Evolutionary conservation across 2,113 vertebrate species (phyloP), one percentile per base, ranked within the genome.

Genomic region (Xiphophorus maculatus): DNA sequence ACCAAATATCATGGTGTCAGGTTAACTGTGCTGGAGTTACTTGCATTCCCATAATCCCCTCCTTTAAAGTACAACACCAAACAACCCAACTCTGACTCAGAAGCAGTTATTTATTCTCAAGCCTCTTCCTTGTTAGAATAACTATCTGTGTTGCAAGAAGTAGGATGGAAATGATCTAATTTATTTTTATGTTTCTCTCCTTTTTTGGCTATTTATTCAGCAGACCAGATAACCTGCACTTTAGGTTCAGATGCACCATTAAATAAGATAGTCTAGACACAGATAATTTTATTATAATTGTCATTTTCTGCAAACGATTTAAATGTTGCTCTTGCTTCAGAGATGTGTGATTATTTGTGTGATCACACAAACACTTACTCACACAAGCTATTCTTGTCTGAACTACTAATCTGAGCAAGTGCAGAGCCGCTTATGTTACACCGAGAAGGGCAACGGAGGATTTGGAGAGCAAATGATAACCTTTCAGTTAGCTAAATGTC

Each of bases 1-100:
- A 86, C 84, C 33, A 33, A 69, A 73, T 80, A 81, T 80, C 82
- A 68, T 2, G 89, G 91, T 92, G 88, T 93, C 92, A 82, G 87
- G 86, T 93, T 92, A 71, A 87, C 85, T 81, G 72, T 85, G 69
- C 76, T 83, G 6, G 27, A 82, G 77, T 87, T 87, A 66, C 81
- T 82, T 44, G 62, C 84, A 92, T 91, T 91, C 91, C 88, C 88
- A 48, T 76, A 68, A 35, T 82, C 88, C 84, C 79, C 82, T 86
- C 87, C 90, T 89, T 83, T 68, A 79, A 88, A 87, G 90, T 80
- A 83, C 66, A 86, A 82, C 79, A 74, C 84, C 82, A 17, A 80
- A 60, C 67, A 51, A 35, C 66, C 65, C 63, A 58, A 68, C 14
- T 4, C 77, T 64, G 78, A 76, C 67, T 78, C 73, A 61, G 33